These are phyloP conservation scores for Osmerus mordax DNA, from an alignment of 2,113 vertebrate genomes.

Conservation along the genomic window DNA sequence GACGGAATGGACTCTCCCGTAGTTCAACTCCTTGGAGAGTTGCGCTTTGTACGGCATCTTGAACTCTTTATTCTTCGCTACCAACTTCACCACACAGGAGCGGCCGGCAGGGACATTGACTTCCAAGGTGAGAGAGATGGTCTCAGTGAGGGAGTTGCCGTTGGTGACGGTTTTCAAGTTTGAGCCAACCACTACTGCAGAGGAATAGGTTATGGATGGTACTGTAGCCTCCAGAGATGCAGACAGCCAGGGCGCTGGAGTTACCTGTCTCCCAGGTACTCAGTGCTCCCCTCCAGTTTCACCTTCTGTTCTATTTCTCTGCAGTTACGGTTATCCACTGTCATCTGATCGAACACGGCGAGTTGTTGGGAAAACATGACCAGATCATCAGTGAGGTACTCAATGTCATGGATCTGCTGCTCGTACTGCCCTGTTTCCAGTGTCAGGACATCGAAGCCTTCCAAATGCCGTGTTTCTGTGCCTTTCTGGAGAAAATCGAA, in stretches of 20 bases:
- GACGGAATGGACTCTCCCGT: not conserved
- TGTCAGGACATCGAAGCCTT: not conserved
- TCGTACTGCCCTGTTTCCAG: not conserved
- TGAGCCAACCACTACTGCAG: not conserved
- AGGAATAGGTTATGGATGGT: not conserved
- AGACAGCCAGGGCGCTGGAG: not conserved
- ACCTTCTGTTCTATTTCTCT: not conserved
- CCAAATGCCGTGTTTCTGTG: not conserved
- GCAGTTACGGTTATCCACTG: not conserved
- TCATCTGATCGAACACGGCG: not conserved
- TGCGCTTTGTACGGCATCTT: conserved; percentile 1
- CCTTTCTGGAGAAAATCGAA: too few species aligned
- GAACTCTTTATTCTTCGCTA: not conserved
- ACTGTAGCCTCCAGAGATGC: too few species aligned
- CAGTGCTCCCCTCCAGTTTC: not conserved
- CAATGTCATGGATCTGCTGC: not conserved
- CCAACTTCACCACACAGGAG: not conserved
- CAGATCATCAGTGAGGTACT: not conserved
- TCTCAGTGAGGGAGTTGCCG: not conserved
- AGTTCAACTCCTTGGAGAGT: not conserved
- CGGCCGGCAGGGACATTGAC: not conserved
- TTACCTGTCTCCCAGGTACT: not conserved
- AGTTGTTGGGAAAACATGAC: not conserved
- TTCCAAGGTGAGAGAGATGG: not conserved
- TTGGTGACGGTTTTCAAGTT: not conserved